Base-by-base conservation (phyloP, 1,140 invertebrate species). In the Zaprionus davidi region DNA sequence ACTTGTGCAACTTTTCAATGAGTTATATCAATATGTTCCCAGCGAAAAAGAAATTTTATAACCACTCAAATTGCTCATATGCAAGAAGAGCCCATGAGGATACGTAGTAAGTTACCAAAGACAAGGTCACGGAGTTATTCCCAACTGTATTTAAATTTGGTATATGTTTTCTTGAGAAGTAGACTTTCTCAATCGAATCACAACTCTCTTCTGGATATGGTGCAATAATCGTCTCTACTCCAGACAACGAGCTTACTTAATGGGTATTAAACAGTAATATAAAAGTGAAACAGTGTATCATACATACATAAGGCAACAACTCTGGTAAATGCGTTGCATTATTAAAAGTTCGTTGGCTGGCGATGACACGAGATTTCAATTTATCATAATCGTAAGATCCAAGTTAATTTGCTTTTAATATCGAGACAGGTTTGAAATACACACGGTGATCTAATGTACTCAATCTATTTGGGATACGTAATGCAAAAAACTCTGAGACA, bases 261-360 rank as follows among this genome's bases (percentile, higher is more conserved):
- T n/a, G 9, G 34, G 28, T 24, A 51, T 51, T 13, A 24, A 22
- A 64, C n/a, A 20, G n/a, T 51, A 34, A 5, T 4, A 24, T 24
- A 5, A 26, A 13, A 31, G 31, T 31, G 31, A 2, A 31, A 56
- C 12, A 12, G 15, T 4, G 28, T 55, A 17, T 15, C 5, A 7
- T 56, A n/a, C 5, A n/a, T 24, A 13, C 53, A 44, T 6, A 7
- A 17, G 2, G 41, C 41, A n/a, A 46, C 15, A 46, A 46, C 6
- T 17, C 6, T n/a, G 5, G 12, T 49, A 53, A 70, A 38, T 55
- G 20, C 2, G 12, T 28, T 57, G 51, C 11, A 15, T 59, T 17
- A 53, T 67, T 41, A 72, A 59, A 22, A 53, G 41, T 59, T 66
- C 53, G 34, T 66, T 72, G 41, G 41, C 31, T 22, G 11, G 12